Evolutionary conservation across 2,888 invertebrate genomes (phyloP), one percentile per base, ranked within the genome.

Genomic region (Drosophila tripunctata): DNA sequence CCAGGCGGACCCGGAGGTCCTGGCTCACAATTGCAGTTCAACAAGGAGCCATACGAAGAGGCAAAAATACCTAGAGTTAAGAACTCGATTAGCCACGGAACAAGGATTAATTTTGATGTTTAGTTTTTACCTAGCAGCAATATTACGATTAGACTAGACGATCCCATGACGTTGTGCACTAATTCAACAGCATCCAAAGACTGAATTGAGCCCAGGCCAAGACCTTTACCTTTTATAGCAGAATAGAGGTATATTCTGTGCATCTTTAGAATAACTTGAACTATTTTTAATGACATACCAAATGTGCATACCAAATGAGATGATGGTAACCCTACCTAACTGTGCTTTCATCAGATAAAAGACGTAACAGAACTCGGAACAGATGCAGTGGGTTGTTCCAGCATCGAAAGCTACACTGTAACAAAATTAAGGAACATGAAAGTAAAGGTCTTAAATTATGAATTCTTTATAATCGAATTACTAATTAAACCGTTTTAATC

Each of bases 131-230:
- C 79, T 1, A 81, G 45, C 31, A 79, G 50, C 31, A 86, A 14
- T 4, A 58, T 21, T 12, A 62, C 45, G 10, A 67, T 27, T 17
- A 74, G 45, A 35, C 52, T 21, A 3, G 27, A 8, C 2, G 38
- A 57, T 45, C 14, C 45, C 85, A 88, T 85, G 44, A 31, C 41
- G 62, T 51, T 44, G 62, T 51, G 64, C 54, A 17, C 65, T 94
- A 55, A 22, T 47, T 27, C 36, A 54, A 35, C 7, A 27, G 31
- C 50, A 41, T 19, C 6, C 24, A 5, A 21, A 43, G 62, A 85
- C 80, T 82, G 66, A 77, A 4, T 55, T 52, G n/a, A 35, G 36
- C 7, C 6, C 10, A 31, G 31, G 4, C n/a, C 21, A 6, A 3
- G 7, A 1, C 10, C 24, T 22, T 10, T 15, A 44, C 33, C 35